Base-by-base conservation (phyloP, 92 coral and sea anemone species). In the Chrysogorgia sp. region DNA sequence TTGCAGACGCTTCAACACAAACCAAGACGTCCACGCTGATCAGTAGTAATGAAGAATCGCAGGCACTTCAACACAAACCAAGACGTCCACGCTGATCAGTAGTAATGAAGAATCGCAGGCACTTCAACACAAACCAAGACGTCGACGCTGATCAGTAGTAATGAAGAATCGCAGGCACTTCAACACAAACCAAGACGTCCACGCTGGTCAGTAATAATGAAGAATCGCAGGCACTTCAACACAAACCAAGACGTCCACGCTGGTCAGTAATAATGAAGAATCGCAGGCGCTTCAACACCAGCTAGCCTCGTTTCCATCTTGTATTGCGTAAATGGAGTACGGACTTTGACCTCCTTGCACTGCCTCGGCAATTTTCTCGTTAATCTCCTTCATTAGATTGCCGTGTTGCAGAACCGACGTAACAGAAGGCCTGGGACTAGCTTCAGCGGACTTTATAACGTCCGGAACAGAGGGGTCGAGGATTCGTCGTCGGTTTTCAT, bases 141-240 rank as follows among this genome's bases (percentile, higher is more conserved):
- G 21, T 48, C 21, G 19, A 14, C 6, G 21, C 19, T 35, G 2
- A 15, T 50, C 45, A 35, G 56, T 41, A 58, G 45, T 34, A 33
- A 41, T 22, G 28, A 66, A n/a, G 40, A 12, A 68, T 41, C 58
- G 71, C 13, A 31, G 2, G 68, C 62, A 43, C 41, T 1, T 90
- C 84, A 92, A 69, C 98, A 93, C 98, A 97, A 93, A 71, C 97
- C 91, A 79, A n/a, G n/a, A n/a, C n/a, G n/a, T n/a, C n/a, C n/a
- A n/a, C n/a, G n/a, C 50, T 43, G 50, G 50, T 43, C 50, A 43
- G 10, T n/a, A n/a, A n/a, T n/a, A n/a, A n/a, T n/a, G n/a, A n/a
- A n/a, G n/a, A n/a, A n/a, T n/a, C n/a, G n/a, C n/a, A n/a, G n/a
- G n/a, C n/a, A n/a, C n/a, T n/a, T n/a, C n/a, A n/a, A n/a, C n/a